Conservation (phyloP, 1,140 invertebrate species). For the Rhyacophila brunnea region DNA sequence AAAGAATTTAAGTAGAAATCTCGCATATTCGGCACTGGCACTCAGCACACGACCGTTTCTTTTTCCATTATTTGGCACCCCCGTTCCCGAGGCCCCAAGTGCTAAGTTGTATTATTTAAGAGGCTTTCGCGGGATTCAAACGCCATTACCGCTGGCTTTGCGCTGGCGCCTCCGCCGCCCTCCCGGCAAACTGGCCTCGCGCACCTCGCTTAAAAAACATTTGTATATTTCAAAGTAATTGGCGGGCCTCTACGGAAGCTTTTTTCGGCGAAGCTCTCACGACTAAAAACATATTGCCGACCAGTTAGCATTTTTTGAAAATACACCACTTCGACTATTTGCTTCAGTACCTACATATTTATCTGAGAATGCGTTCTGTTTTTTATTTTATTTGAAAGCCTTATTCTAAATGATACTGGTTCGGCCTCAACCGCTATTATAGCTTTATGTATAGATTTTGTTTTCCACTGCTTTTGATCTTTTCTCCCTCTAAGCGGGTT, state of each 20-base stretch:
- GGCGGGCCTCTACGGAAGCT: no score
- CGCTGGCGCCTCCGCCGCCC: background rate
- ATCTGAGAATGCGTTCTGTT: no score
- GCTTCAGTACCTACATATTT: no score
- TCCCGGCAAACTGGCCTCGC: background rate
- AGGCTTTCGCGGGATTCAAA: conserved; percentile 26
- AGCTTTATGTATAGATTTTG: no score
- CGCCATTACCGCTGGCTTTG: conserved; percentile 16
- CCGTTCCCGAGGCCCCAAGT: background rate
- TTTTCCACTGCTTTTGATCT: no score
- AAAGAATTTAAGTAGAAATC: conserved; percentile 8
- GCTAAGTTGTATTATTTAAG: conserved; percentile 29
- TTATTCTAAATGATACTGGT: no score
- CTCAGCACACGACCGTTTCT: background rate
- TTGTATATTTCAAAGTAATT: background rate
- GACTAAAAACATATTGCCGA: no score
- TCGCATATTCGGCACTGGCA: background rate
- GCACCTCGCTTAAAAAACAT: background rate
- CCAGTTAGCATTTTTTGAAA: background rate
- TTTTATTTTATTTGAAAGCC: no score
- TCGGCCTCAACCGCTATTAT: no score
- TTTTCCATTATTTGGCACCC: conserved; percentile 25
- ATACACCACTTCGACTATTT: no score
- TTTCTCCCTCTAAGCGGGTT: no score
- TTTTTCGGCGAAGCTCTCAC: no score